These are phyloP conservation scores for Megalops cyprinoides DNA, from an alignment of 2,797 vertebrate species.

Conservation along the genomic window DNA sequence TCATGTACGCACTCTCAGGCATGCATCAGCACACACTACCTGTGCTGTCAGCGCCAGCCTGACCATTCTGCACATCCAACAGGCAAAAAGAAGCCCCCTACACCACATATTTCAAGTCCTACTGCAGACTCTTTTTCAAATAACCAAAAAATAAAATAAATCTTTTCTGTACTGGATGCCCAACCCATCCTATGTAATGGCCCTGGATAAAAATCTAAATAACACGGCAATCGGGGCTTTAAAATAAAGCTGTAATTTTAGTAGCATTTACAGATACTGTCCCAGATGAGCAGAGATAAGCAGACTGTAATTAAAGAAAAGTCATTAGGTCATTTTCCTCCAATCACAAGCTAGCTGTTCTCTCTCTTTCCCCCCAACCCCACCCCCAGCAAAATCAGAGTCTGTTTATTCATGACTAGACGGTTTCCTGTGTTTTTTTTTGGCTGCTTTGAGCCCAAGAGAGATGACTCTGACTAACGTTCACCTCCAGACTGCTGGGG, in stretches of 20 bases:
- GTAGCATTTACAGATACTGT: slow-evolving; percentile 35
- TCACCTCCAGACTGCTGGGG: neutral
- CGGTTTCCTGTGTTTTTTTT: neutral
- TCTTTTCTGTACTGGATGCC: neutral
- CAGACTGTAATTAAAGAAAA: slow-evolving; percentile 24
- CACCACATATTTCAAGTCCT: no score
- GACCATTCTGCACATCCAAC: no score
- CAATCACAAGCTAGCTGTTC: neutral
- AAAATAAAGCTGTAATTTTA: slow-evolving; percentile 46
- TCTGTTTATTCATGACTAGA: slow-evolving; percentile 19
- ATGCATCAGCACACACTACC: no score
- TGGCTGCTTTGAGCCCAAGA: neutral
- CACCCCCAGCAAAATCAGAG: slow-evolving; percentile 16
- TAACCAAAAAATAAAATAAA: neutral
- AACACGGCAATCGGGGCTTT: slow-evolving; percentile 32
- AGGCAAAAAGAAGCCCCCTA: no score
- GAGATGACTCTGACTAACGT: neutral
- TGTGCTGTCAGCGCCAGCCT: no score
- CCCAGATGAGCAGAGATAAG: slow-evolving; percentile 42
- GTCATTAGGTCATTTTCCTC: slow-evolving; percentile 35
- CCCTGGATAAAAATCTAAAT: slow-evolving; percentile 33
- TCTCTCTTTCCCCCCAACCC: no score
- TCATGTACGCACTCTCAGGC: neutral
- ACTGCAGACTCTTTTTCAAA: neutral
- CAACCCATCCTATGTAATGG: neutral